phyloP scores from a whole-genome alignment of 2,888 invertebrate genomes.

The Margaritifera margaritifera region DNA sequence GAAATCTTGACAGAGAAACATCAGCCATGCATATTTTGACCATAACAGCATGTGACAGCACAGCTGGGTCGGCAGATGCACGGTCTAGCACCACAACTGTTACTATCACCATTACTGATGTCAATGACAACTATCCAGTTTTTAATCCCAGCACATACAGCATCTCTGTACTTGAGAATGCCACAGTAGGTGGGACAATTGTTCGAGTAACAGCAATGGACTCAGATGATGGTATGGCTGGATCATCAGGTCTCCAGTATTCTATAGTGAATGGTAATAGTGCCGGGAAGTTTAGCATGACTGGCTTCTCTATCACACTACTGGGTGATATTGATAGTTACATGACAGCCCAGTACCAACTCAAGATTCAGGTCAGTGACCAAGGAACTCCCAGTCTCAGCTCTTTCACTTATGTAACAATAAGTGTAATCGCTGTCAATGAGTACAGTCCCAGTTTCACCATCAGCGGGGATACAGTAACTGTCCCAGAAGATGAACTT shows the following conservation, averaged over 20 bases:
- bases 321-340: conserved; percentile 54
- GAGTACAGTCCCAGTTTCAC: conserved; percentile 55
- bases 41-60: conserved; percentile 43
- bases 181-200: conserved; percentile 74
- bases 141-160: conserved; percentile 94
- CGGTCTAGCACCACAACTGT: conserved; percentile 77
- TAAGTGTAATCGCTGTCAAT: conserved; percentile 52
- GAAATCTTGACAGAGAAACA: conserved; percentile 57
- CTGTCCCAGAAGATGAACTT: conserved; percentile 42
- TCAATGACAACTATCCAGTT: conserved; percentile 94
- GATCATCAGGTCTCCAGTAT: conserved; percentile 36
- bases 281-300: conserved; percentile 38
- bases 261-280: conserved; percentile 49
- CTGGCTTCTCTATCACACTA: conserved; percentile 35
- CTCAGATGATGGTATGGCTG: conserved; percentile 45
- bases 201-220: conserved; percentile 35
- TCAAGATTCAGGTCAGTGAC: conserved; percentile 54
- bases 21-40: conserved; percentile 43
- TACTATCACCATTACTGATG: conserved; percentile 93
- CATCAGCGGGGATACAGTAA: conserved; percentile 35
- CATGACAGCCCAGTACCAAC: conserved; percentile 37
- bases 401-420: conserved; percentile 41
- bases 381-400: conserved; percentile 45
- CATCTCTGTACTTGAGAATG: conserved; percentile 90
- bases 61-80: conserved; percentile 28